Conservation (phyloP, 2,113 vertebrate genomes). For the Brachypodius melanocephalos region DNA sequence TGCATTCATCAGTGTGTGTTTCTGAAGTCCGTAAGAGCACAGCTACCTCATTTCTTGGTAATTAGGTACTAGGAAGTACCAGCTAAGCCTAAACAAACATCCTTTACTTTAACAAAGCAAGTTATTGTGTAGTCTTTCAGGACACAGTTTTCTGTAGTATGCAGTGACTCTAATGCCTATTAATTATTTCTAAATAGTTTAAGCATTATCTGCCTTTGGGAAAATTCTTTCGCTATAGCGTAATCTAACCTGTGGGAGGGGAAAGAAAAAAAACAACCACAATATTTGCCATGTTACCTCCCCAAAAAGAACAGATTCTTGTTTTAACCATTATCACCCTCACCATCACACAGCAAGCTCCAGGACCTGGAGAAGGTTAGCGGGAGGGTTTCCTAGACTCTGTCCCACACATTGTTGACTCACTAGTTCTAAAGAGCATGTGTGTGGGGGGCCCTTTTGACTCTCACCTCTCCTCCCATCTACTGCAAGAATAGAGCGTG, state of each 20-base stretch:
- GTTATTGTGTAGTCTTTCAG: slow-evolving; percentile 34
- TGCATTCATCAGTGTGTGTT: neutral
- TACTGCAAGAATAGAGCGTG: neutral
- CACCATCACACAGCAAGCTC: neutral
- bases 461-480: neutral
- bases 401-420: neutral
- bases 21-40: neutral
- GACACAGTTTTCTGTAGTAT: neutral
- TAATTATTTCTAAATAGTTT: slow-evolving; percentile 60
- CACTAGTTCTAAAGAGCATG: neutral
- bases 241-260: slow-evolving; percentile 33
- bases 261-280: neutral
- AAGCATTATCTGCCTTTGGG: slow-evolving; percentile 40
- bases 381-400: neutral
- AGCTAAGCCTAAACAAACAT: slow-evolving; percentile 54
- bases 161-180: slow-evolving; percentile 18
- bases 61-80: neutral
- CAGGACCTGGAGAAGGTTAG: slow-evolving; percentile 6
- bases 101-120: slow-evolving; percentile 33
- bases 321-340: neutral
- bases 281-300: neutral
- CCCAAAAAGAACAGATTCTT: neutral
- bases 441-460: neutral
- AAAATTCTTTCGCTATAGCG: slow-evolving; percentile 32
- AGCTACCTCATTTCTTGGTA: slow-evolving; percentile 14